A percentile compares a stretch with the other conserved stretches of the same genome.
Conservation (phyloP, 2,797 vertebrate genomes). For the Myiotriccus ornatus region DNA sequence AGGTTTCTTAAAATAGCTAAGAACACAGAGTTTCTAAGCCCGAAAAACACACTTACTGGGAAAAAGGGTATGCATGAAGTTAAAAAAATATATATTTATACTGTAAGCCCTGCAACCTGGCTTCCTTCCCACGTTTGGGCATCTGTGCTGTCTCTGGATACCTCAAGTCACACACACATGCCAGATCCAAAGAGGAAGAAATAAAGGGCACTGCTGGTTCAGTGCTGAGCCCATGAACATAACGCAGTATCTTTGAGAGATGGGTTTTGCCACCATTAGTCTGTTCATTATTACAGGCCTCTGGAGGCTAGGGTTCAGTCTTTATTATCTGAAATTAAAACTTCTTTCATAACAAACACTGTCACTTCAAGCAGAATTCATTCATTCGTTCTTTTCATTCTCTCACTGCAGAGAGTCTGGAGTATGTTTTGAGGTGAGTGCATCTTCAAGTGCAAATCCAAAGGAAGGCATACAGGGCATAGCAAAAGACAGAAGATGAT, state of each 20-base stretch:
- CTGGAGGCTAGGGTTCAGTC: neutral
- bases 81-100: constrained; percentile 64
- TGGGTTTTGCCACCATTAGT: constrained; percentile 16
- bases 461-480: neutral
- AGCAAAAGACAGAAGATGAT: neutral
- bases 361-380: constrained; percentile 28
- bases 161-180: constrained; percentile 41
- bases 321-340: constrained; percentile 46
- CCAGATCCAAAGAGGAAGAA: constrained; percentile 43
- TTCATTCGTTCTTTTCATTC: constrained; percentile 34
- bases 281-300: constrained; percentile 27
- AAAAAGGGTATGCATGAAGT: constrained; percentile 51
- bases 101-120: constrained; percentile 54
- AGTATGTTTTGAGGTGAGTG: neutral
- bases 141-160: constrained; percentile 68
- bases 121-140: constrained; percentile 61
- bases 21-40: constrained; percentile 64
- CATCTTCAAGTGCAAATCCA: neutral
- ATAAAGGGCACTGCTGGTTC: constrained; percentile 58
- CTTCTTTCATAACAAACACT: constrained; percentile 16
- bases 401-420: neutral
- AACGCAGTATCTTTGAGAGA: neutral
- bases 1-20: constrained; percentile 69
- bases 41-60: constrained; percentile 43
- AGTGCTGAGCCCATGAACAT: neutral